A percentile compares a stretch with the other conserved stretches of the same genome.
phyloP scores from a whole-genome alignment of 2,113 vertebrate genomes.

The Melanerpes formicivorus region DNA sequence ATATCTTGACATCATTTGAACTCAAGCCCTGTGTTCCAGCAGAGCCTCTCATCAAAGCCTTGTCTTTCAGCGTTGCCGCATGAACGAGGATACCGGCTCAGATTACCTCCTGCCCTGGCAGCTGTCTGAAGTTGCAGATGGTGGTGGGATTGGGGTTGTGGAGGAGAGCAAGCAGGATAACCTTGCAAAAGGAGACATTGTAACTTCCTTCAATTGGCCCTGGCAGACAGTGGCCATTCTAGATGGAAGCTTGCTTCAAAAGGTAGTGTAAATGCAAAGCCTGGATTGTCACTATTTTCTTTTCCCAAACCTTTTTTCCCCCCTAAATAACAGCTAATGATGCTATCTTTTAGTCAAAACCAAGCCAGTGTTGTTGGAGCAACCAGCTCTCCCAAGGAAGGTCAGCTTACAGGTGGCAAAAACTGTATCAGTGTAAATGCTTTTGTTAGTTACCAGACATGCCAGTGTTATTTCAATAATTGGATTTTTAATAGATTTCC shows the following conservation, averaged over 20 bases:
- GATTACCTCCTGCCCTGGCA: constrained; percentile 88
- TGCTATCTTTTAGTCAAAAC: not conserved
- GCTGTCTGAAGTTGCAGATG: constrained; percentile 84
- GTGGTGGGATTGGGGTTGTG: constrained; percentile 89
- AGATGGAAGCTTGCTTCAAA: constrained; percentile 81
- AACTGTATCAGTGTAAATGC: not conserved
- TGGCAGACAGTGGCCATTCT: constrained; percentile 89
- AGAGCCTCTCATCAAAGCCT: not conserved
- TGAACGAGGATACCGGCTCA: constrained; percentile 90
- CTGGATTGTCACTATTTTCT: not conserved
- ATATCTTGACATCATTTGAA: not conserved
- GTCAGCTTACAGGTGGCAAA: not conserved
- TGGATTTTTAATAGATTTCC: not conserved
- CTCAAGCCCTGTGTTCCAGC: not conserved
- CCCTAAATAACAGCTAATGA: not conserved
- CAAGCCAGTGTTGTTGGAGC: not conserved
- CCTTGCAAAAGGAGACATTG: constrained; percentile 79
- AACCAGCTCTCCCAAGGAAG: not conserved
- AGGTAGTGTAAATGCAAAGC: constrained; percentile 76
- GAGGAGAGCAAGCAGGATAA: constrained; percentile 80
- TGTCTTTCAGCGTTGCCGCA: constrained; percentile 86
- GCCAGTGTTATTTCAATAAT: not conserved
- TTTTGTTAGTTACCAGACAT: not conserved
- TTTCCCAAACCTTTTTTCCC: not conserved
- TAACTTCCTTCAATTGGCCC: constrained; percentile 90